A percentile compares a stretch with the other conserved stretches of the same genome.
These are phyloP conservation scores for Trypoxylus dichotomus DNA, from an alignment of 1,140 invertebrate species.

Conservation along the genomic window DNA sequence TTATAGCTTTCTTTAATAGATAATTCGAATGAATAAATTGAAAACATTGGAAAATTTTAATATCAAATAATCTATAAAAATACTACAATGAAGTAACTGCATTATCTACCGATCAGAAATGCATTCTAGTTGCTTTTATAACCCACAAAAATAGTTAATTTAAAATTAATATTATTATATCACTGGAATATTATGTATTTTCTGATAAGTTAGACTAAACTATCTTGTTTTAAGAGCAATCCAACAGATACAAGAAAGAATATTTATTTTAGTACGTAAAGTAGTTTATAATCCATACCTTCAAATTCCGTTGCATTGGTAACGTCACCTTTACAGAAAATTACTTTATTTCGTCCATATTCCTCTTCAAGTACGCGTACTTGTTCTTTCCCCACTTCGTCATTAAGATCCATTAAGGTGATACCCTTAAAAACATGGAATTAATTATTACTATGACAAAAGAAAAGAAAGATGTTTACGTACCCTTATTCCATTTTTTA, in stretches of 20 bases:
- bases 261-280: too few species aligned
- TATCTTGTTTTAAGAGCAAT: not conserved
- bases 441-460: not conserved
- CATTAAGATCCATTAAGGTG: slow-evolving; percentile 43
- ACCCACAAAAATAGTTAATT: too few species aligned
- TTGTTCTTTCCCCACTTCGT: slow-evolving; percentile 36
- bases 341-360: slow-evolving; percentile 43
- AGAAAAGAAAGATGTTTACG: not conserved
- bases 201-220: not conserved
- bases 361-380: slow-evolving; percentile 38
- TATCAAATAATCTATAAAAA: too few species aligned
- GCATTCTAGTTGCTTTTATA: too few species aligned
- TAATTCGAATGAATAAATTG: too few species aligned
- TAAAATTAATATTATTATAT: too few species aligned
- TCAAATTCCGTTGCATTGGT: slow-evolving; percentile 39
- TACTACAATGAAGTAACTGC: too few species aligned
- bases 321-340: slow-evolving; percentile 41
- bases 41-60: too few species aligned
- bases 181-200: too few species aligned
- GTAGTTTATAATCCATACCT: slow-evolving; percentile 34
- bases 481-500: not conserved
- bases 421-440: slow-evolving; percentile 38
- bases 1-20: too few species aligned
- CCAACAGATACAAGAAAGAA: too few species aligned
- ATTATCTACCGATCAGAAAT: too few species aligned